These are phyloP conservation scores for Hydropsyche tenuis DNA, from an alignment of 1,140 invertebrate species.

Conservation along the genomic window DNA sequence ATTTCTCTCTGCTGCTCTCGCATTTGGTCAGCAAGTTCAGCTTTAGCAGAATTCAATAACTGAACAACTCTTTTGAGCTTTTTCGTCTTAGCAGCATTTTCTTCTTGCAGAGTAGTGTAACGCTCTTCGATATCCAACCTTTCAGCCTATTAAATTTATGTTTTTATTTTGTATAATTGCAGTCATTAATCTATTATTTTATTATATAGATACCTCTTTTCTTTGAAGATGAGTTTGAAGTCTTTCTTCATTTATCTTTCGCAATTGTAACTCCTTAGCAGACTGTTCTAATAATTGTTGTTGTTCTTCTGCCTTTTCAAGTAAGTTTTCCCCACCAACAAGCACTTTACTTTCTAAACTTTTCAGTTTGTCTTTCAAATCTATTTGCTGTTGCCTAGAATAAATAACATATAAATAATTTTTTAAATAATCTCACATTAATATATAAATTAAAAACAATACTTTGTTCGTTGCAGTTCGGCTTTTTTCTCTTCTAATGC, in stretches of 20 bases:
- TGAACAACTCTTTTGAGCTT: conserved; percentile 90
- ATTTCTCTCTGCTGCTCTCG: conserved; percentile 96
- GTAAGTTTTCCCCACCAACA: conserved; percentile 96
- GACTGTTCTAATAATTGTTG: conserved; percentile 89
- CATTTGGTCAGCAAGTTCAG: conserved; percentile 86
- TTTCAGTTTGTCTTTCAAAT: conserved; percentile 84
- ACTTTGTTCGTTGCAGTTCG: conserved; percentile 65
- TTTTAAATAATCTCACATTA: conserved; percentile 13
- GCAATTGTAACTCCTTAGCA: conserved; percentile 86
- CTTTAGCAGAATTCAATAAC: conserved; percentile 81
- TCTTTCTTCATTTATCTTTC: conserved; percentile 82
- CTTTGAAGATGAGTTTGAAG: conserved; percentile 81
- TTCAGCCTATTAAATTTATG: conserved; percentile 70
- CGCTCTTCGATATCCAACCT: conserved; percentile 95
- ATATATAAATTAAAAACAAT: background rate
- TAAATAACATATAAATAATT: conserved; percentile 33
- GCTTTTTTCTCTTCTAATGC: conserved; percentile 65
- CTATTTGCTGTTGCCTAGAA: conserved; percentile 73
- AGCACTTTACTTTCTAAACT: conserved; percentile 95
- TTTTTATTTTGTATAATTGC: background rate
- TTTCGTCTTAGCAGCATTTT: conserved; percentile 88
- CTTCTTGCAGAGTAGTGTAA: conserved; percentile 93
- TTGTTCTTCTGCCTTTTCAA: conserved; percentile 96
- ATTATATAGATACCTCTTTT: conserved; percentile 73
- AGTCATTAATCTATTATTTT: background rate